phyloP scores from a whole-genome alignment of 2,113 vertebrate species.

The Poeciliopsis turrubarensis region DNA sequence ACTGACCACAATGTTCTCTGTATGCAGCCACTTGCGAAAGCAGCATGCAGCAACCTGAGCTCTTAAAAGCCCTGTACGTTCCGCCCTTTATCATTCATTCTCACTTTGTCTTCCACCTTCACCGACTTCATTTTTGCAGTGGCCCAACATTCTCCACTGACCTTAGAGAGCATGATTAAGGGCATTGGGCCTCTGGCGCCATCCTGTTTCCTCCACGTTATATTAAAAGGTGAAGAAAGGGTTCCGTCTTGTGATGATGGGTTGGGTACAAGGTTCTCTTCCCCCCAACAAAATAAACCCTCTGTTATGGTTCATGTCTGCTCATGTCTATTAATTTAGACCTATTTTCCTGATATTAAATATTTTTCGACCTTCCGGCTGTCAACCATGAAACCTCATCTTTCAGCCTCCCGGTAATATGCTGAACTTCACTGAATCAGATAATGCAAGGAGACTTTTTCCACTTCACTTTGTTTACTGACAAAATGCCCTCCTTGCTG shows the following conservation, averaged over 20 bases:
- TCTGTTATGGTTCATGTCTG: slow-evolving; percentile 27
- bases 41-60: slow-evolving; percentile 54
- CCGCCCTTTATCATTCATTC: slow-evolving; percentile 48
- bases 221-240: slow-evolving; percentile 84
- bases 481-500: slow-evolving; percentile 58
- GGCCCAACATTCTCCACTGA: slow-evolving; percentile 65
- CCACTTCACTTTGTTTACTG: slow-evolving; percentile 50
- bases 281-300: slow-evolving; percentile 26
- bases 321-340: slow-evolving; percentile 46
- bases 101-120: slow-evolving; percentile 53
- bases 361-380: slow-evolving; percentile 51
- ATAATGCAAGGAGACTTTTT: slow-evolving; percentile 39
- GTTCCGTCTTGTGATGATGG: slow-evolving; percentile 71
- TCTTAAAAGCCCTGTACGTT: slow-evolving; percentile 66
- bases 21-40: slow-evolving; percentile 36
- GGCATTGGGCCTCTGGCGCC: slow-evolving; percentile 70
- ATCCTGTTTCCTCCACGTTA: slow-evolving; percentile 75
- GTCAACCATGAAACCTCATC: slow-evolving; percentile 55
- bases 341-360: slow-evolving; percentile 33
- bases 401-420: slow-evolving; percentile 62
- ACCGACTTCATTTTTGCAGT: slow-evolving; percentile 54
- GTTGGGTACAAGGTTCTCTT: slow-evolving; percentile 63
- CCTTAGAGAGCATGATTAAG: slow-evolving; percentile 79
- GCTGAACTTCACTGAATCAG: slow-evolving; percentile 48
- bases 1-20: slow-evolving; percentile 1